Evolutionary conservation across 2,888 invertebrate genomes (phyloP).

Genomic region (Mesorhabditis belari): DNA sequence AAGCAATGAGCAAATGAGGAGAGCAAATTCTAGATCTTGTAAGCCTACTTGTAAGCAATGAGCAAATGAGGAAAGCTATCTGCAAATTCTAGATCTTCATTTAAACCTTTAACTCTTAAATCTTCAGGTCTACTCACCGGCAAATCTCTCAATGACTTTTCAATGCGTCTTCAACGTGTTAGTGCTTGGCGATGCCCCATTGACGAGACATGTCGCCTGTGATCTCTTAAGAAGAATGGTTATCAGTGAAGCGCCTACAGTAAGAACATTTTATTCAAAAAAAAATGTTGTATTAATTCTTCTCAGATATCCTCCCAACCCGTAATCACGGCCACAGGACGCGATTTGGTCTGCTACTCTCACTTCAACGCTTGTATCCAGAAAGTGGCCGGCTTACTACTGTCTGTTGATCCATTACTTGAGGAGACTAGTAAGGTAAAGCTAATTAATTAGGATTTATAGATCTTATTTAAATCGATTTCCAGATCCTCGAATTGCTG

Average conservation of each 20-base stretch:
- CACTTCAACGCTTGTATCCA: constrained; percentile 40
- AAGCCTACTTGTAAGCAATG: too few species aligned
- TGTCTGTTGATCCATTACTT: constrained; percentile 31
- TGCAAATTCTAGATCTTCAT: not conserved
- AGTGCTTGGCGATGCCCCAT: constrained; percentile 44
- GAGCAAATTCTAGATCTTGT: too few species aligned
- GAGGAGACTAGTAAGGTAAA: constrained; percentile 37
- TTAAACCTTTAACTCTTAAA: too few species aligned
- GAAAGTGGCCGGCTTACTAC: constrained; percentile 28
- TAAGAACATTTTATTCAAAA: not conserved
- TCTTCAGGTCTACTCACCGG: constrained; percentile 39
- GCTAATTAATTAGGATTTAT: constrained; percentile 10
- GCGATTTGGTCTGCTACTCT: constrained; percentile 33
- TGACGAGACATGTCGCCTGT: constrained; percentile 54
- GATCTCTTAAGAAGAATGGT: constrained; percentile 55
- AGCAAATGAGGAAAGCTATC: not conserved
- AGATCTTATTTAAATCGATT: constrained; percentile 26
- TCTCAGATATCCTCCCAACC: constrained; percentile 20
- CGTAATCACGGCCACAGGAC: constrained; percentile 35
- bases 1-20: too few species aligned
- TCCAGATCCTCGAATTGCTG: constrained; percentile 55
- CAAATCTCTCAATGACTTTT: constrained; percentile 55
- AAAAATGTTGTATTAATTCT: not conserved
- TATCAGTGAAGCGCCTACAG: constrained; percentile 26
- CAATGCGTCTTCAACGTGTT: constrained; percentile 56